These are phyloP conservation scores for Pitta sordida DNA, from an alignment of 2,113 vertebrate genomes.

Conservation along the genomic window DNA sequence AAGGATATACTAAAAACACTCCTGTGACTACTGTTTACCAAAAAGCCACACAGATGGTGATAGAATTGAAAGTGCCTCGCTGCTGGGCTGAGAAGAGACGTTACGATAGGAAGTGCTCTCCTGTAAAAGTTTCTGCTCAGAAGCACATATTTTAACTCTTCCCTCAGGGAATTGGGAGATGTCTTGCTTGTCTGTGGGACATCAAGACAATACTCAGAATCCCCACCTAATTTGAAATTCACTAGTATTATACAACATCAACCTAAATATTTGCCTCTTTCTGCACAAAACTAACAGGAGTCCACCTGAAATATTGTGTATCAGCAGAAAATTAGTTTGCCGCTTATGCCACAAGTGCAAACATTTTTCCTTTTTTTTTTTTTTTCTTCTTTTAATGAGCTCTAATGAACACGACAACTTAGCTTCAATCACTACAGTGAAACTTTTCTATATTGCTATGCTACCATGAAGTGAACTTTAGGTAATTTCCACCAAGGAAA, in stretches of 20 bases:
- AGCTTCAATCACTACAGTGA: neutral
- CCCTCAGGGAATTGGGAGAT: neutral
- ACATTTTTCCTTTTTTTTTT: neutral
- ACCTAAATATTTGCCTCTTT: neutral
- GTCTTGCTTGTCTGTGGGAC: neutral
- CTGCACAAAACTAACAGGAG: neutral
- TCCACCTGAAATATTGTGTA: neutral
- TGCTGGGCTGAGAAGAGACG: neutral
- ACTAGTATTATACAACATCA: neutral
- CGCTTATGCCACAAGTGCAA: neutral
- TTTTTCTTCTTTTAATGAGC: neutral
- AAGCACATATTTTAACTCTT: neutral
- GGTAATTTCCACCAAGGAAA: neutral
- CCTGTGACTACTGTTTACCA: neutral
- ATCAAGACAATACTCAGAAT: neutral
- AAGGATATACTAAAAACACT: neutral
- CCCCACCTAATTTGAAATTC: neutral
- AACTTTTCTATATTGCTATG: neutral
- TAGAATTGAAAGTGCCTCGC: neutral
- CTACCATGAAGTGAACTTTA: neutral
- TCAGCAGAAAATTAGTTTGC: neutral
- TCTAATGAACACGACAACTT: neutral
- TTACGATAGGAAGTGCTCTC: neutral
- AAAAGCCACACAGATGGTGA: neutral
- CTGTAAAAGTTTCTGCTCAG: neutral